Evolutionary conservation across 2,113 vertebrate genomes (phyloP).

Genomic region (Anthoscopus minutus): DNA sequence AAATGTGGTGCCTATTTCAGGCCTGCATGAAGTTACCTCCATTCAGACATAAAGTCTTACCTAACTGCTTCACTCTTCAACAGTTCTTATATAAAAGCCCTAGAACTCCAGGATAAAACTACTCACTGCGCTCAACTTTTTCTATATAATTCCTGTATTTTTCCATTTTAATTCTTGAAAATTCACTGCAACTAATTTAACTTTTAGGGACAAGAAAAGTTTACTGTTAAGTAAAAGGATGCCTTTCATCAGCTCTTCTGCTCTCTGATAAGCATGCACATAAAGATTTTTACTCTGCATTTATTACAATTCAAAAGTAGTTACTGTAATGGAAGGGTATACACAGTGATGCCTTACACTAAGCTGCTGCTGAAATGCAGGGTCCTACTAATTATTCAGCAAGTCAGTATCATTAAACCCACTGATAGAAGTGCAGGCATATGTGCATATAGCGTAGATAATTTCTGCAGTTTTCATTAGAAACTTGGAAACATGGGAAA

Average conservation of each 20-base stretch:
- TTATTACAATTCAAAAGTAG: not conserved
- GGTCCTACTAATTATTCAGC: not conserved
- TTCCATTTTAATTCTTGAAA: not conserved
- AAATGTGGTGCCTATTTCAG: not conserved
- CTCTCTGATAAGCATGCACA: not conserved
- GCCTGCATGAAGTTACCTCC: not conserved
- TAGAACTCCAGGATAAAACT: not conserved
- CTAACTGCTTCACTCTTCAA: not conserved
- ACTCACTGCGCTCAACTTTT: not conserved
- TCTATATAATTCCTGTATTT: not conserved
- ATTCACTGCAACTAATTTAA: not conserved
- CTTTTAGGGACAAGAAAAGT: not conserved
- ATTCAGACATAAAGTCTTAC: not conserved
- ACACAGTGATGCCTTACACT: not conserved
- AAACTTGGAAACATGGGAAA: not conserved
- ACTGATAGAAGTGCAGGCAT: not conserved
- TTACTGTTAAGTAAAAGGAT: not conserved
- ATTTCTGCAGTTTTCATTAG: not conserved
- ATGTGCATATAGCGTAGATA: not conserved
- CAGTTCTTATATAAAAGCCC: not conserved
- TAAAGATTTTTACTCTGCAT: not conserved
- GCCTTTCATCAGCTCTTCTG: not conserved
- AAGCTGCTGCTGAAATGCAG: not conserved
- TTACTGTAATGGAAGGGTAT: not conserved
- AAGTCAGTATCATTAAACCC: not conserved